Evolutionary conservation across 2,113 vertebrate species (phyloP).

Genomic region (Lipophrys pholis): DNA sequence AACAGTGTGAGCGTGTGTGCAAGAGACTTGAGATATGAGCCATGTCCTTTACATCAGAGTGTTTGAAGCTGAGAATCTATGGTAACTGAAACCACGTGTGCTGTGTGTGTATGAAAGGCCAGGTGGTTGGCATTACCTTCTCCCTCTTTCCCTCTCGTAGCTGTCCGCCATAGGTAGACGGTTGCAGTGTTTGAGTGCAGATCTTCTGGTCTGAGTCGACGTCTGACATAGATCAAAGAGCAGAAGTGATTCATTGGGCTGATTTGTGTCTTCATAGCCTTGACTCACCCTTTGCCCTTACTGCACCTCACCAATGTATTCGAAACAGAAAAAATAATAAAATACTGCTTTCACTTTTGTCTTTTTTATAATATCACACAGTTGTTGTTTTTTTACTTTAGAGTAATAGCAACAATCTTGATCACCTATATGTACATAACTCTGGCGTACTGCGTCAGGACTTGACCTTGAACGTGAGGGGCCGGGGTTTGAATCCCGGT

Average conservation of each 20-base stretch:
- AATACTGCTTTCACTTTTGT: too few species aligned
- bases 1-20: conserved; percentile 10
- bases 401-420: too few species aligned
- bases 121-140: conserved; percentile 55
- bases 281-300: background rate
- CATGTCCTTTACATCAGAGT: conserved; percentile 33
- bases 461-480: too few species aligned
- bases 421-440: too few species aligned
- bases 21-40: conserved; percentile 15
- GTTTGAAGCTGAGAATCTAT: conserved; percentile 60
- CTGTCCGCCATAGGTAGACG: conserved; percentile 12
- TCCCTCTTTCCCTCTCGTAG: conserved; percentile 3
- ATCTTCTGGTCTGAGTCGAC: conserved; percentile 2
- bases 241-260: background rate
- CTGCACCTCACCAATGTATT: background rate
- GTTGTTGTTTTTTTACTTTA: too few species aligned
- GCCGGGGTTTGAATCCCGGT: too few species aligned
- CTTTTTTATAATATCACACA: too few species aligned
- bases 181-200: conserved; percentile 1
- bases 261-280: background rate
- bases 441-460: too few species aligned
- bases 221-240: conserved; percentile 22
- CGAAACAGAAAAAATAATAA: background rate
- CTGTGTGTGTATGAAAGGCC: conserved; percentile 5
- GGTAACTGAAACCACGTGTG: conserved; percentile 51